phyloP scores from a whole-genome alignment of 2,888 invertebrate genomes.

The Pristionchus maxplancki region DNA sequence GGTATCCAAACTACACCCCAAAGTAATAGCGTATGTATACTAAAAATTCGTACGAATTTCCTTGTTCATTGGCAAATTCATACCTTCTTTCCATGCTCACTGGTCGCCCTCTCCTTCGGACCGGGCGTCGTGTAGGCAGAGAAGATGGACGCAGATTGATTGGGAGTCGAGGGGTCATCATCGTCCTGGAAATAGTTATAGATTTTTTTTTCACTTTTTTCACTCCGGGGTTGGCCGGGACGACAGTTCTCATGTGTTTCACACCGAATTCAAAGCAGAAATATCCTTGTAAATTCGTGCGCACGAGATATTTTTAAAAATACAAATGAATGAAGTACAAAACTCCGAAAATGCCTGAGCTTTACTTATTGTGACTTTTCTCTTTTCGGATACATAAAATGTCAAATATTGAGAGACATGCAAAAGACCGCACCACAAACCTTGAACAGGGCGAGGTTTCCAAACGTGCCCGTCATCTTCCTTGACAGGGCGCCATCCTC shows the following conservation, averaged over 20 bases:
- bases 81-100: conserved; percentile 74
- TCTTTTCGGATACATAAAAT: too few species aligned
- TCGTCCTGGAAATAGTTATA: conserved; percentile 49
- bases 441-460: conserved; percentile 75
- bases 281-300: not conserved
- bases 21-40: too few species aligned
- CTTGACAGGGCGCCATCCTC: conserved; percentile 53
- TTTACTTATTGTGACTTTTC: too few species aligned
- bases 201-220: not conserved
- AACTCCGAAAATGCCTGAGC: too few species aligned
- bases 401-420: too few species aligned
- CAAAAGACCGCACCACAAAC: too few species aligned
- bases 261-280: not conserved
- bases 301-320: too few species aligned
- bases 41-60: too few species aligned
- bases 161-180: conserved; percentile 54
- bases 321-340: too few species aligned
- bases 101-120: conserved; percentile 73
- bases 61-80: too few species aligned
- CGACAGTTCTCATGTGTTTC: not conserved
- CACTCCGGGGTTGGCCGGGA: not conserved
- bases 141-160: conserved; percentile 70
- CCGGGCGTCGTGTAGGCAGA: conserved; percentile 76
- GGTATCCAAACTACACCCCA: too few species aligned
- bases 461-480: conserved; percentile 67